Conservation (phyloP, 2,113 vertebrate species). For the Scortum barcoo region DNA sequence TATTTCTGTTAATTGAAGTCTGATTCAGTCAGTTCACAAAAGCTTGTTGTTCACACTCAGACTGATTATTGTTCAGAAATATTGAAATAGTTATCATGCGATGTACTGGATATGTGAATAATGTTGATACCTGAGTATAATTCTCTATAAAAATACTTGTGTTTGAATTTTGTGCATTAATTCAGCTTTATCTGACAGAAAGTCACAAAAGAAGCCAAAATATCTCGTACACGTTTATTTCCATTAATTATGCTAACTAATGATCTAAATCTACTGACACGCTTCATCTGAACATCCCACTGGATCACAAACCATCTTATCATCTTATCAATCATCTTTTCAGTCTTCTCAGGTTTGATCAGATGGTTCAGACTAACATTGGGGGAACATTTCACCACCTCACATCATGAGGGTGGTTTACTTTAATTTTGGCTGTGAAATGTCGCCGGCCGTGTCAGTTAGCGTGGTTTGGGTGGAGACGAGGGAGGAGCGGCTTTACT, state of each 20-base stretch:
- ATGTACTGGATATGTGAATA: no score
- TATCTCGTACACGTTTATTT: no score
- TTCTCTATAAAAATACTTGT: no score
- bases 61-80: background rate
- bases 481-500: slow-evolving; percentile 45
- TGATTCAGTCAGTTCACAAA: background rate
- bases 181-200: no score
- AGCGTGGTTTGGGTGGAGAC: slow-evolving; percentile 62
- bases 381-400: background rate
- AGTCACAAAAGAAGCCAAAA: no score
- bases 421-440: slow-evolving; percentile 4
- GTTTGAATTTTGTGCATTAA: no score
- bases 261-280: background rate
- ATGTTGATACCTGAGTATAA: no score
- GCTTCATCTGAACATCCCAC: background rate
- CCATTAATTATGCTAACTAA: no score
- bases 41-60: background rate
- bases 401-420: background rate
- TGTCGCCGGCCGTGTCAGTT: slow-evolving; percentile 47
- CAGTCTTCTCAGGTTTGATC: background rate
- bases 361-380: background rate
- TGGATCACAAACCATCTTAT: background rate
- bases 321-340: no score
- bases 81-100: no score
- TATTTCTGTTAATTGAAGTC: background rate